These are phyloP conservation scores for Neopipo cinnamomea DNA, from an alignment of 2,113 vertebrate species.

Conservation along the genomic window DNA sequence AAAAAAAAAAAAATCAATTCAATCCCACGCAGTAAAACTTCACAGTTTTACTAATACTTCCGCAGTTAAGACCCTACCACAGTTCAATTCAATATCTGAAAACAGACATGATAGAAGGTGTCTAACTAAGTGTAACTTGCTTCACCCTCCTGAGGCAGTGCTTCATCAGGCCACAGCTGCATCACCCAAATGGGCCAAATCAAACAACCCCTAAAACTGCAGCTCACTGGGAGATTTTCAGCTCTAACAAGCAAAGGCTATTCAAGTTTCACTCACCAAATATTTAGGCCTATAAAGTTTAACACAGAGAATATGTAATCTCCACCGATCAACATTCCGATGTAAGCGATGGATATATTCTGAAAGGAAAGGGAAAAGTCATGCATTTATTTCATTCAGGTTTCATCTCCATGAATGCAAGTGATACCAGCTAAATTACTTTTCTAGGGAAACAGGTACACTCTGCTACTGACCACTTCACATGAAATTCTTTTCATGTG, in stretches of 20 bases:
- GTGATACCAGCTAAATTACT: neutral
- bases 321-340: constrained; percentile 88
- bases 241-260: neutral
- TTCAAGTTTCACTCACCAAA: constrained; percentile 84
- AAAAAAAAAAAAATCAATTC: neutral
- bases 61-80: neutral
- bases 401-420: neutral
- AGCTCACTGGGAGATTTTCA: neutral
- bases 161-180: neutral
- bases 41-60: neutral
- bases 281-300: constrained; percentile 91
- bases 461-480: neutral
- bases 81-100: neutral
- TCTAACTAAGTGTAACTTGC: neutral
- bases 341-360: constrained; percentile 90
- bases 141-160: neutral
- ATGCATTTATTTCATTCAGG: neutral
- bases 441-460: neutral
- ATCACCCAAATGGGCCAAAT: neutral
- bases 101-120: neutral
- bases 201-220: neutral
- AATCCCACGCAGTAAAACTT: neutral
- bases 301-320: constrained; percentile 89
- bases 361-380: constrained; percentile 60
- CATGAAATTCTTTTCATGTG: neutral